These are phyloP conservation scores for Distichodus sexfasciatus DNA, from an alignment of 2,797 vertebrate species.

Conservation along the genomic window DNA sequence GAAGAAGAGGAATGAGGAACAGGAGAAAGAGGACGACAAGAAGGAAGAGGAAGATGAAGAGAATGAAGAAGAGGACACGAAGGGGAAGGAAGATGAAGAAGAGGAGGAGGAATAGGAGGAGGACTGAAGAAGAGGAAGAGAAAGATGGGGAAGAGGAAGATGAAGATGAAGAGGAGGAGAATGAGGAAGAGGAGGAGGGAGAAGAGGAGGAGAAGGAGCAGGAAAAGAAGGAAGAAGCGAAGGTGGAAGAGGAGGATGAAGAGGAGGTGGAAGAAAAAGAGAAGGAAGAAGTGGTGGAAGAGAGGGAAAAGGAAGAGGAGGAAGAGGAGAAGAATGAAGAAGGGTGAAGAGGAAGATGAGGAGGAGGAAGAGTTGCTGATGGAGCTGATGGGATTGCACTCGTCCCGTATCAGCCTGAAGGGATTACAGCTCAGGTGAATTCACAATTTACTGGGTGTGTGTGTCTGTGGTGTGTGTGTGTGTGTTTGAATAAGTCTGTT, in stretches of 20 bases:
- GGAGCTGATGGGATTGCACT: slow-evolving; percentile 27
- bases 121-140: background rate
- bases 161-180: background rate
- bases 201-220: background rate
- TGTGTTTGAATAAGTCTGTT: slow-evolving; percentile 16
- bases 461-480: background rate
- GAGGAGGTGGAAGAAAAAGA: background rate
- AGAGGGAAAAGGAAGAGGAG: too few relatives aligned
- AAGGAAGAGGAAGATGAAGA: background rate
- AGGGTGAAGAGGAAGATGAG: background rate
- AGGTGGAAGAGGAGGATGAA: background rate
- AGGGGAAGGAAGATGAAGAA: background rate
- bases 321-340: too few relatives aligned
- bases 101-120: too few relatives aligned
- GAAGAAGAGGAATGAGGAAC: background rate
- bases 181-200: background rate
- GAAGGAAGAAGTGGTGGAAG: slow-evolving; percentile 34
- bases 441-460: slow-evolving; percentile 20
- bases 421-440: slow-evolving; percentile 43
- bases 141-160: background rate
- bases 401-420: slow-evolving; percentile 35
- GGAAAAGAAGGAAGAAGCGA: background rate
- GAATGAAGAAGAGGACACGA: background rate
- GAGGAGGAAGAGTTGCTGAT: slow-evolving; percentile 12
- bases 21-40: background rate